Evolutionary conservation across 1,140 invertebrate genomes (phyloP).

Genomic region (Apocrypta bakeri): DNA sequence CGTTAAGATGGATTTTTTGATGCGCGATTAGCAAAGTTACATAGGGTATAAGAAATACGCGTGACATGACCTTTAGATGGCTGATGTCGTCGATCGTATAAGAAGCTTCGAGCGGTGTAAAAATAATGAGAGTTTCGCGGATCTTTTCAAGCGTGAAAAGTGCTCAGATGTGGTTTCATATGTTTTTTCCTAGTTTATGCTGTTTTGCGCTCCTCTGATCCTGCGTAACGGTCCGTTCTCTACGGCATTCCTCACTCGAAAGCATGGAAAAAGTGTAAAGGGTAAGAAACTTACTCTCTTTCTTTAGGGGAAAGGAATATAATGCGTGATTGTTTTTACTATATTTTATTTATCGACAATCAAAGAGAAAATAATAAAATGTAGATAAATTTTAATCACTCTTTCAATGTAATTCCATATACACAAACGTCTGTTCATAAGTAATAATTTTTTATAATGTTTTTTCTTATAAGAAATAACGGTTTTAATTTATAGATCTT

Average conservation of each 20-base stretch:
- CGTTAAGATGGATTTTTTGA: no score
- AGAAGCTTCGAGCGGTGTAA: not conserved
- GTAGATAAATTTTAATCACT: no score
- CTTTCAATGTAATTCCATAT: no score
- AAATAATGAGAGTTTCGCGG: not conserved
- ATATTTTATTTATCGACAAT: no score
- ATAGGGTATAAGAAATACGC: no score
- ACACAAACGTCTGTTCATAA: conserved; percentile 10
- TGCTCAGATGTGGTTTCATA: not conserved
- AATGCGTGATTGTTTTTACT: not conserved
- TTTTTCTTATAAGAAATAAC: no score
- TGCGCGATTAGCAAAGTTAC: no score
- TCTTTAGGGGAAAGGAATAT: not conserved
- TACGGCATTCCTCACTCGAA: not conserved
- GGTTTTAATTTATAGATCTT: no score
- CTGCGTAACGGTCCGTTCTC: not conserved
- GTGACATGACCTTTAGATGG: not conserved
- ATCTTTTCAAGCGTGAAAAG: not conserved
- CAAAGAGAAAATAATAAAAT: no score
- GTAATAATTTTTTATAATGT: no score
- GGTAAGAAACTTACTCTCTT: not conserved
- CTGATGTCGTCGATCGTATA: not conserved
- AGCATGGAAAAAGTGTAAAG: not conserved
- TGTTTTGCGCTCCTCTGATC: not conserved
- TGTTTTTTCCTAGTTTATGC: not conserved